These are phyloP conservation scores for Ormia ochracea DNA, from an alignment of 2,888 invertebrate genomes.

Conservation along the genomic window DNA sequence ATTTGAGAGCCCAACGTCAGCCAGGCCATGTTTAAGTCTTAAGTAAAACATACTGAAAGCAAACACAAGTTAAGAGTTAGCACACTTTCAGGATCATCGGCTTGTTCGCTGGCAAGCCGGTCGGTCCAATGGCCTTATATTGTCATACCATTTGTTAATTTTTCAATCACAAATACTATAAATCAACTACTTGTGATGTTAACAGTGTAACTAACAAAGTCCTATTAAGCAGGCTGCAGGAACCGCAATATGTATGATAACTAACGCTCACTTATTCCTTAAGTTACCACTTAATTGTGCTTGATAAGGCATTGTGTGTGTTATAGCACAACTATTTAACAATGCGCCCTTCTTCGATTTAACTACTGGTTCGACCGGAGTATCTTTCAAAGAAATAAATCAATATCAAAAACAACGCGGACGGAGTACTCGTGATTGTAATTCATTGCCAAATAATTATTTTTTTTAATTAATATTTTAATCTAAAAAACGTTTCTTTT, in stretches of 20 bases:
- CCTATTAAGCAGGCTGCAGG: not conserved
- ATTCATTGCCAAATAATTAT: too few species aligned
- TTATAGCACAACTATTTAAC: too few species aligned
- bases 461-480: too few species aligned
- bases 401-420: too few species aligned
- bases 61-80: constrained; percentile 47
- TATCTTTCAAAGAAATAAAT: too few species aligned
- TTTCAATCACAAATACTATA: constrained; percentile 47
- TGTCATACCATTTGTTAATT: constrained; percentile 33
- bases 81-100: constrained; percentile 30
- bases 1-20: constrained; percentile 70
- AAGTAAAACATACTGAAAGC: constrained; percentile 51
- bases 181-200: constrained; percentile 9
- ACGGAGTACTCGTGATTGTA: too few species aligned
- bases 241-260: not conserved
- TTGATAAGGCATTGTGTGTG: not conserved
- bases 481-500: too few species aligned
- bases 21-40: constrained; percentile 69
- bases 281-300: not conserved
- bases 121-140: not conserved
- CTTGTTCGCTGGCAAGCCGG: not conserved
- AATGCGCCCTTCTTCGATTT: too few species aligned
- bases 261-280: too few species aligned
- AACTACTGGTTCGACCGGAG: too few species aligned
- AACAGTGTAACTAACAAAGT: not conserved